phyloP scores from a whole-genome alignment of 2,113 vertebrate genomes.

The Mobula birostris region DNA sequence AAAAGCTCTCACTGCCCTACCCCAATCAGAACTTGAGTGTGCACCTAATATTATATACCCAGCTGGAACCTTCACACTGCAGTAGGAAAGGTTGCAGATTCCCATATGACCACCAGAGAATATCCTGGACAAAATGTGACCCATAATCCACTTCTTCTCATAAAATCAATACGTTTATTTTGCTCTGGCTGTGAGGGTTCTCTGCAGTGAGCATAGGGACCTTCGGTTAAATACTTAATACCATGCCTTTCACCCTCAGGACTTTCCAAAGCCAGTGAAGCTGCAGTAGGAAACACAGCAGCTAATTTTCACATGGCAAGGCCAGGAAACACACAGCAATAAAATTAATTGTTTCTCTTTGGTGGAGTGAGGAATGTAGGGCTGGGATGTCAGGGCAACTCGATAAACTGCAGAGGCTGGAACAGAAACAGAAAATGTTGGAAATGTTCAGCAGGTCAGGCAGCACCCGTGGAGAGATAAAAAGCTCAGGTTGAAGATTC shows the following conservation, averaged over 20 bases:
- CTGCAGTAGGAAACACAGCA: neutral
- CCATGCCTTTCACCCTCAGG: neutral
- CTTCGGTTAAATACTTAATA: neutral
- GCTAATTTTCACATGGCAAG: neutral
- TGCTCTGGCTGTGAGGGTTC: neutral
- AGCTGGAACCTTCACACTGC: no score
- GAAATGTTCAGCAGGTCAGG: no score
- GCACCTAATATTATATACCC: no score
- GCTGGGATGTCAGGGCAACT: neutral
- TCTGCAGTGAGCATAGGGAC: neutral
- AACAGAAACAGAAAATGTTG: no score
- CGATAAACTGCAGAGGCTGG: no score
- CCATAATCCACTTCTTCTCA: neutral
- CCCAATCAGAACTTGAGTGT: no score
- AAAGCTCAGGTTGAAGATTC: no score
- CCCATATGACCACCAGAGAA: no score
- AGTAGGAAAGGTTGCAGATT: no score
- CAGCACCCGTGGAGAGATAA: no score
- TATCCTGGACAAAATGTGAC: neutral
- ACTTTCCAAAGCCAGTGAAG: neutral
- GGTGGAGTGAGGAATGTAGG: neutral
- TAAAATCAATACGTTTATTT: neutral
- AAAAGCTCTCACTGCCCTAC: no score
- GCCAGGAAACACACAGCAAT: neutral
- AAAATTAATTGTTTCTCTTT: neutral